Evolutionary conservation across 2,888 invertebrate genomes (phyloP).

Genomic region (Erebia aethiops): DNA sequence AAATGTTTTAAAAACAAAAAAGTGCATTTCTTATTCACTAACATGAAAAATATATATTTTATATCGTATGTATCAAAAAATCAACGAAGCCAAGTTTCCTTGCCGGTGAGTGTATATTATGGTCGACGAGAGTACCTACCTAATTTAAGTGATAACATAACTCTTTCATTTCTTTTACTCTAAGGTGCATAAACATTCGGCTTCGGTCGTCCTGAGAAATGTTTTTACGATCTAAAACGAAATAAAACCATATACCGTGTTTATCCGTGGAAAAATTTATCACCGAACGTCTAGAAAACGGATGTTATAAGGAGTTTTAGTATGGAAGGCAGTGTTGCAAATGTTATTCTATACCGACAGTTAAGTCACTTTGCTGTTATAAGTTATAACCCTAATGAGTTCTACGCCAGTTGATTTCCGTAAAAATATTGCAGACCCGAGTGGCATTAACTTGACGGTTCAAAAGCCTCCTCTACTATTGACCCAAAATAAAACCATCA

Average conservation of each 20-base stretch:
- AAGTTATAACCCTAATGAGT: too few relatives aligned
- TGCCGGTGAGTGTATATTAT: too few relatives aligned
- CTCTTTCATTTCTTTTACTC: conserved; percentile 6
- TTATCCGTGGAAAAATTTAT: conserved; percentile 21
- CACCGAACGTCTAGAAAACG: conserved; percentile 23
- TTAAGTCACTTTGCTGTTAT: background rate
- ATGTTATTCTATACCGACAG: background rate
- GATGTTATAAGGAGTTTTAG: conserved; percentile 1
- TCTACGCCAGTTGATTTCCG: too few relatives aligned
- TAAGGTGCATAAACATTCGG: conserved; percentile 9
- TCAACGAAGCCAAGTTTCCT: too few relatives aligned
- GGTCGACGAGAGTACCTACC: conserved; percentile 1
- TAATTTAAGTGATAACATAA: conserved; percentile 3
- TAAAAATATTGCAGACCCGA: too few relatives aligned
- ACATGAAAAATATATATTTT: too few relatives aligned
- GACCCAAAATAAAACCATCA: too few relatives aligned
- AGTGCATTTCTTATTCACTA: too few relatives aligned
- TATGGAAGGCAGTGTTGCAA: background rate
- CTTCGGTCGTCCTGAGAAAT: conserved; percentile 13
- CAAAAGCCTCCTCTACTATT: too few relatives aligned
- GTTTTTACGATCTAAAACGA: conserved; percentile 25
- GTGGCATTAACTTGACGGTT: too few relatives aligned
- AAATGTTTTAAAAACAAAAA: too few relatives aligned
- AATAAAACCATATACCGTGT: conserved; percentile 19
- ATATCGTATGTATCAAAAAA: too few relatives aligned